Evolutionary conservation across 2,797 vertebrate genomes (phyloP), one percentile per base, ranked within the genome.

Genomic region (Myoxocephalus aenaeus): DNA sequence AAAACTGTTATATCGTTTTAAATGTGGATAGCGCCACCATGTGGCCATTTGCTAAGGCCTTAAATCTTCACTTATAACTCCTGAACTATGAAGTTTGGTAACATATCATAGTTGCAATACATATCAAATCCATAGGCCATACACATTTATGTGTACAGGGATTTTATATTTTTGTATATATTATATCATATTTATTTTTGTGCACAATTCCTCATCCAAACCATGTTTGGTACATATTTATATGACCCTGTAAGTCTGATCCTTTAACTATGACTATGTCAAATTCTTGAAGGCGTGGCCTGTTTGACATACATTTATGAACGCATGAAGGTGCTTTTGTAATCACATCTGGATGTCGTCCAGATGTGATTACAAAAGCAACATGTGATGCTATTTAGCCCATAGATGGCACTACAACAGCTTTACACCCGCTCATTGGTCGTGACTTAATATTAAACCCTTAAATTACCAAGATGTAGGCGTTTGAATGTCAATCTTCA

Each of bases 41-140:
- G 85, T 89, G 87, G 83, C 25, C 56, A 75, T 59, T 71, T 66
- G 29, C 44, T 14, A 44, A 73, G 1, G 8, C 57, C 1, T 58
- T 20, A 9, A 20, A 46, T 63, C 18, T 20, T 44, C 3, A n/a
- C 17, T 32, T 0, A 10, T 48, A 65, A 42, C 29, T 34, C 32
- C n/a, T 58, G 12, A 59, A 5, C 38, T 8, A 1, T 27, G 27
- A 36, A 1, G 12, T 12, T 59, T n/a, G 29, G 38, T 25, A 56
- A 13, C 12, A 48, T 15, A 29, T 27, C 25, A 29, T 3, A 54
- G 53, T 56, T 15, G 25, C 9, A 64, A 14, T 48, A 20, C 7
- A 44, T 18, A 17, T 27, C 2, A n/a, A 4, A 64, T 63, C 7
- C 2, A 46, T 20, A 13, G 1, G 10, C 7, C 2, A 29, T 7